These are phyloP conservation scores for Dasypus novemcinctus DNA, from an alignment of 2,113 vertebrate genomes.

Conservation along the genomic window DNA sequence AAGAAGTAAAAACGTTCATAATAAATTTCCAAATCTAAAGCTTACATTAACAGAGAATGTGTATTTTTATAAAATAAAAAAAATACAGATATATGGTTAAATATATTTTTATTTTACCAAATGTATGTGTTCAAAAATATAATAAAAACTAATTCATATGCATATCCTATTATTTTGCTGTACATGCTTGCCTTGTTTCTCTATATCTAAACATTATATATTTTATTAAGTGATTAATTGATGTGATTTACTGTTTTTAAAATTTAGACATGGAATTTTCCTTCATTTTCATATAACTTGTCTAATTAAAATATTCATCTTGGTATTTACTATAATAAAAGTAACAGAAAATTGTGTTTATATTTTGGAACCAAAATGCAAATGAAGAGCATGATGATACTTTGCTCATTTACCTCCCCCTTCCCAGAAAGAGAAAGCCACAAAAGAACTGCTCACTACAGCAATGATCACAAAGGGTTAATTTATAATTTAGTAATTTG, in stretches of 20 bases:
- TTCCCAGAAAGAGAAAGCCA: constrained; percentile 51
- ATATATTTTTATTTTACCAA: no score
- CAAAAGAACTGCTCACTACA: not conserved
- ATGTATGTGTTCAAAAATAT: no score
- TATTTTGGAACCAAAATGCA: constrained; percentile 84
- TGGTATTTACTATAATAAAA: constrained; percentile 85
- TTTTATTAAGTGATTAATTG: no score
- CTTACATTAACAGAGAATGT: no score
- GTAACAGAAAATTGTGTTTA: constrained; percentile 87
- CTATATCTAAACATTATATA: no score
- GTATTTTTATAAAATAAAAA: no score
- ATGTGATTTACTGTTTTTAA: constrained; percentile 54
- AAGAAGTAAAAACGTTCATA: no score
- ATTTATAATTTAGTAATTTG: constrained; percentile 41
- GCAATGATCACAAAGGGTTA: not conserved
- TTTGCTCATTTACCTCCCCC: constrained; percentile 59
- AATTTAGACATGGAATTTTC: constrained; percentile 83
- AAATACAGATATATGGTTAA: no score
- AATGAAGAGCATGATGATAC: constrained; percentile 68
- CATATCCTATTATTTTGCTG: no score
- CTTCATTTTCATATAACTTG: constrained; percentile 85
- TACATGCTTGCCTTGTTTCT: no score
- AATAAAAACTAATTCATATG: no score
- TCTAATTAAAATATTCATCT: constrained; percentile 89
- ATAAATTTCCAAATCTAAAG: no score